Evolutionary conservation across 2,797 vertebrate genomes (phyloP).

Genomic region (Ataeniobius toweri): DNA sequence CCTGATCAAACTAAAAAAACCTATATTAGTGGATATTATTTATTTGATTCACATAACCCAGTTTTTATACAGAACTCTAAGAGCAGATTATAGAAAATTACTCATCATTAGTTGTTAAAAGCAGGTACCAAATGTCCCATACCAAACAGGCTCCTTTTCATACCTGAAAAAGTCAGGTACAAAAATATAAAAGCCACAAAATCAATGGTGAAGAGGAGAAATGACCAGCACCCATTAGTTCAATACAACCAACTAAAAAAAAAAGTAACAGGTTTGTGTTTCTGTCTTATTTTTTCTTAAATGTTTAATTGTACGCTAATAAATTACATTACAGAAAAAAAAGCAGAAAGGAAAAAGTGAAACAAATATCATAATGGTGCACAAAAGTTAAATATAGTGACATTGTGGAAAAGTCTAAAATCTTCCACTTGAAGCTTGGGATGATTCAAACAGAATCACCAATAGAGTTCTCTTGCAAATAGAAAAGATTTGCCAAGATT

Average conservation of each 20-base stretch:
- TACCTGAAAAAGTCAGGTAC: not conserved
- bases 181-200: not conserved
- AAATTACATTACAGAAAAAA: conserved; percentile 2
- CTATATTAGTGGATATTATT: not conserved
- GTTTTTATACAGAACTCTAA: not conserved
- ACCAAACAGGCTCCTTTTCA: not conserved
- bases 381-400: conserved; percentile 17
- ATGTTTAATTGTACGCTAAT: not conserved
- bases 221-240: not conserved
- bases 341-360: not conserved
- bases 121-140: not conserved
- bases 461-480: conserved; percentile 27
- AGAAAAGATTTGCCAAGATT: conserved; percentile 47
- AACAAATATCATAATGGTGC: not conserved
- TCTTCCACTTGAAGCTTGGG: conserved; percentile 18
- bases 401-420: conserved; percentile 26
- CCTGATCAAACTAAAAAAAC: not conserved
- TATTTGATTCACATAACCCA: not conserved
- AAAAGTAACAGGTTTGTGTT: not conserved
- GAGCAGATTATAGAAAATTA: no score
- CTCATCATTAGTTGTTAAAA: not conserved
- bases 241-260: not conserved
- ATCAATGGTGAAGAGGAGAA: no score
- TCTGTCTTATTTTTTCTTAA: not conserved
- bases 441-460: conserved; percentile 17